These are phyloP conservation scores for Xestia sexstrigata DNA, from an alignment of 2,888 invertebrate species.

Conservation along the genomic window DNA sequence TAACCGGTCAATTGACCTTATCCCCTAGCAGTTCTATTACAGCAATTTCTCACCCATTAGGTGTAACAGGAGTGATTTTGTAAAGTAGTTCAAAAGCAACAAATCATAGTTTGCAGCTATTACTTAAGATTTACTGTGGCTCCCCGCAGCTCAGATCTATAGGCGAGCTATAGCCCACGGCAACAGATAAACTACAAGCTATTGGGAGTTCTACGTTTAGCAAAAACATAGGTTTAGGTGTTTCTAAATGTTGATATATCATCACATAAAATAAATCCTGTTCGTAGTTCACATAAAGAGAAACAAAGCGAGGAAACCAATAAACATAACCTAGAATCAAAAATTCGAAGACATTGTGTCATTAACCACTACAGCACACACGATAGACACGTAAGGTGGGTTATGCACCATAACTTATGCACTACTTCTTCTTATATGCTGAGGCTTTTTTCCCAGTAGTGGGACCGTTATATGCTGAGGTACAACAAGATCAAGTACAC, in stretches of 20 bases:
- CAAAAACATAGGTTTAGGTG: constrained; percentile 9
- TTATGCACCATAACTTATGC: not conserved
- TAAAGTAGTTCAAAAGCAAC: constrained; percentile 49
- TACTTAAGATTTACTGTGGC: constrained; percentile 52
- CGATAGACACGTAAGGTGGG: not conserved
- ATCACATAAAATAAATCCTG: not conserved
- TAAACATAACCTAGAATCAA: not conserved
- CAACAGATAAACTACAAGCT: constrained; percentile 24
- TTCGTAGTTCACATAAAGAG: too few species aligned
- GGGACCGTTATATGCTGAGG: not conserved
- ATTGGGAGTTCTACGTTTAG: not conserved
- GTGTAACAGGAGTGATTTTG: constrained; percentile 45
- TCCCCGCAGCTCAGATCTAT: constrained; percentile 44
- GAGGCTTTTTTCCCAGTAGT: not conserved
- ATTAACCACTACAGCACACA: not conserved
- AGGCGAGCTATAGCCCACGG: constrained; percentile 35
- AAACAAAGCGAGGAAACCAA: not conserved
- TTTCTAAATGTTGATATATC: not conserved
- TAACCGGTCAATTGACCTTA: constrained; percentile 23
- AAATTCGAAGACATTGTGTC: not conserved
- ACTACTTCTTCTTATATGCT: not conserved
- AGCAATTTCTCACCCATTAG: constrained; percentile 41
- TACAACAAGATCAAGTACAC: not conserved
- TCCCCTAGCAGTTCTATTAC: constrained; percentile 13
- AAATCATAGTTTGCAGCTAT: constrained; percentile 60